Evolutionary conservation across 2,113 vertebrate species (phyloP).

Genomic region (Erpornis zantholeuca): DNA sequence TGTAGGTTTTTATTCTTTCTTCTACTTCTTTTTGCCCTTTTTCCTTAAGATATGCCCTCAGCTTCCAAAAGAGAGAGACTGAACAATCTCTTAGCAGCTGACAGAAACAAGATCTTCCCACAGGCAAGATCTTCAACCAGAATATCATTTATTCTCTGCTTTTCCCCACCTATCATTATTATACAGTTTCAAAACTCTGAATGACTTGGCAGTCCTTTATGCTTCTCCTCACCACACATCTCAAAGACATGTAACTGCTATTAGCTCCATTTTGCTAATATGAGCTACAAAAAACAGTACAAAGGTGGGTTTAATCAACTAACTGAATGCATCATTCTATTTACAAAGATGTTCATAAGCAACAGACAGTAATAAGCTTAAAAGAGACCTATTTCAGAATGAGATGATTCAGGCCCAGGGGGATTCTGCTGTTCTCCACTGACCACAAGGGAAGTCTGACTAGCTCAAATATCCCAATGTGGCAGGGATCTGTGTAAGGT

Average conservation of each 20-base stretch:
- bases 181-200: not conserved
- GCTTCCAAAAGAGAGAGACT: not conserved
- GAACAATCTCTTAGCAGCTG: not conserved
- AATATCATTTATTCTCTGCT: constrained; percentile 14
- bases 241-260: not conserved
- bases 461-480: not conserved
- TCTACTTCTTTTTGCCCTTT: not conserved
- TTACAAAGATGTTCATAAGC: not conserved
- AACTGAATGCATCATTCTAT: not conserved
- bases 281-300: not conserved
- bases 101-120: constrained; percentile 42
- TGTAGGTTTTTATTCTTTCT: not conserved
- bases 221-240: not conserved
- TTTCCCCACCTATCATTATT: not conserved
- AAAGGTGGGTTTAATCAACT: not conserved
- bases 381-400: not conserved
- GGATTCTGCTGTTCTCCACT: not conserved
- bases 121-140: constrained; percentile 8
- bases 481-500: not conserved
- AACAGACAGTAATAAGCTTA: not conserved
- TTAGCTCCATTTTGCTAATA: not conserved
- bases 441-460: not conserved
- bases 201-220: not conserved
- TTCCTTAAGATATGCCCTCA: not conserved
- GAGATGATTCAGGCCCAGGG: not conserved